Conservation (phyloP, 2,888 invertebrate species). For the Euplagia quadripunctaria region DNA sequence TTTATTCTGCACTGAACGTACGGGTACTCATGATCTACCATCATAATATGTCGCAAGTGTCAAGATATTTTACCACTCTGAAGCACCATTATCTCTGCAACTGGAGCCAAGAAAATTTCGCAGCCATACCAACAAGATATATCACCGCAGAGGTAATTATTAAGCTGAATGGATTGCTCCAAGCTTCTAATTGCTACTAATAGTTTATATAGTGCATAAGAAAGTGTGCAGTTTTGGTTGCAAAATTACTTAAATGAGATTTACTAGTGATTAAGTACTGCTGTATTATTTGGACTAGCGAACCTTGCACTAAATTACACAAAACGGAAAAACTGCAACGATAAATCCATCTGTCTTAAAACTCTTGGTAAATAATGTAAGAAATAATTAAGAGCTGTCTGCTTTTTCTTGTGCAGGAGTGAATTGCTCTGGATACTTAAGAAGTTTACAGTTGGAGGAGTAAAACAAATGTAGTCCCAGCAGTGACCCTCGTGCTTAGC, state of each 20-base stretch:
- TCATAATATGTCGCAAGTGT: slow-evolving; percentile 52
- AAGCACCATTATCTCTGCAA: slow-evolving; percentile 53
- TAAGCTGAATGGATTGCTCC: slow-evolving; percentile 49
- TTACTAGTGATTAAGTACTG: slow-evolving; percentile 38
- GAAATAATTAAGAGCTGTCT: slow-evolving; percentile 42
- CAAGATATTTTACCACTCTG: slow-evolving; percentile 50
- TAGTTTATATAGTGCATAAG: slow-evolving; percentile 53
- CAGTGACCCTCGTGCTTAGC: slow-evolving; percentile 39
- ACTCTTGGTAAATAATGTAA: slow-evolving; percentile 38
- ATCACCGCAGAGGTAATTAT: slow-evolving; percentile 54
- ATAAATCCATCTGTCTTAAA: slow-evolving; percentile 45
- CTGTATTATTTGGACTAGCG: slow-evolving; percentile 6
- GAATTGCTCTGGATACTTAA: slow-evolving; percentile 27
- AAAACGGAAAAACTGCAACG: slow-evolving; percentile 47
- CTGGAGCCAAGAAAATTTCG: slow-evolving; percentile 56
- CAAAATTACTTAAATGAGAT: slow-evolving; percentile 30
- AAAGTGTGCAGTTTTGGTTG: slow-evolving; percentile 41
- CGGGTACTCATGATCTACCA: slow-evolving; percentile 37
- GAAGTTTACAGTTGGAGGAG: slow-evolving; percentile 40
- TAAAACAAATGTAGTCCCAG: slow-evolving; percentile 48
- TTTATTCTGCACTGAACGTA: slow-evolving; percentile 37
- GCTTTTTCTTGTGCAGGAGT: slow-evolving; percentile 32
- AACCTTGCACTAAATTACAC: slow-evolving; percentile 33
- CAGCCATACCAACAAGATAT: slow-evolving; percentile 46
- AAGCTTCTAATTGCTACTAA: slow-evolving; percentile 55